These are phyloP conservation scores for Azemiops feae DNA, from an alignment of 2,113 vertebrate species.

Conservation along the genomic window DNA sequence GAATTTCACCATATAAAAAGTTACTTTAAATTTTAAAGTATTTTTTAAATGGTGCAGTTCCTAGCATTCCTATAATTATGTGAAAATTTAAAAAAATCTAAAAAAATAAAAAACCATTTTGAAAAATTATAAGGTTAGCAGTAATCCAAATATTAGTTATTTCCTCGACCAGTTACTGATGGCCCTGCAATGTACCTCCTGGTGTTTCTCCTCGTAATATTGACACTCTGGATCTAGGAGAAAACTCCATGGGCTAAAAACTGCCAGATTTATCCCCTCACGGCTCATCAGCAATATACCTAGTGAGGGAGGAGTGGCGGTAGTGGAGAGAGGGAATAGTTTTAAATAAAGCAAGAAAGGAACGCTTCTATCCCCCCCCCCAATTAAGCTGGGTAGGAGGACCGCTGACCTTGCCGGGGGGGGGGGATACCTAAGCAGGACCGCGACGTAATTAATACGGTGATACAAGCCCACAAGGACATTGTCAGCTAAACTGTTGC, in stretches of 20 bases:
- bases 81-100: neutral
- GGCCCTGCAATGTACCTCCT: conserved; percentile 68
- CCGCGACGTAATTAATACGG: neutral
- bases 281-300: neutral
- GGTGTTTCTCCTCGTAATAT: conserved; percentile 46
- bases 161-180: conserved; percentile 55
- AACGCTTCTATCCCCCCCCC: neutral
- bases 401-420: neutral
- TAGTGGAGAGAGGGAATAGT: neutral
- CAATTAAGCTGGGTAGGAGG: neutral
- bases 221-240: conserved; percentile 65
- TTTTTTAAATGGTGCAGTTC: neutral
- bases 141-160: conserved; percentile 26
- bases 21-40: neutral
- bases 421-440: neutral
- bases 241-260: conserved; percentile 66
- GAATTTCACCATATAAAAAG: too few species aligned
- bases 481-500: neutral
- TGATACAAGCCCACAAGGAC: neutral
- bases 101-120: neutral
- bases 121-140: neutral
- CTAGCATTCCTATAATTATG: neutral
- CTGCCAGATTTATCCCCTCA: neutral
- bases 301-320: neutral
- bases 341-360: neutral